Conservation (phyloP, 1,140 invertebrate genomes). For the Adelges cooleyi region DNA sequence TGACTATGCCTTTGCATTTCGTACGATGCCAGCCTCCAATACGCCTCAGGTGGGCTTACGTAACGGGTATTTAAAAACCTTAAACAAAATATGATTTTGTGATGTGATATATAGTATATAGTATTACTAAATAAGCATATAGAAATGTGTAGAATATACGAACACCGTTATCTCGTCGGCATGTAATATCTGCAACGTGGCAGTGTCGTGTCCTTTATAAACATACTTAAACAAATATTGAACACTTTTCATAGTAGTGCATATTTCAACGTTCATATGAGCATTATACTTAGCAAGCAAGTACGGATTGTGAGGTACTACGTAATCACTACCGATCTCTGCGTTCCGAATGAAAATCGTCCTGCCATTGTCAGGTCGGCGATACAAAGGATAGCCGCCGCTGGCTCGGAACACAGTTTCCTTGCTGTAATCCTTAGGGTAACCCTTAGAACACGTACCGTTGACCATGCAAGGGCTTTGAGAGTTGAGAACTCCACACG, state of each 20-base stretch:
- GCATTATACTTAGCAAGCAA: too few species aligned
- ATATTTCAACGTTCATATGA: too few species aligned
- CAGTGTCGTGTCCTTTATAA: conserved; percentile 36
- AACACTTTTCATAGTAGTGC: too few species aligned
- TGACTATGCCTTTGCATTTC: conserved; percentile 37
- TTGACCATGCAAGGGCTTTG: conserved; percentile 37
- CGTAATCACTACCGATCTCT: conserved; percentile 36
- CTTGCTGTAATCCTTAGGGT: conserved; percentile 35
- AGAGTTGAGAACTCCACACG: conserved; percentile 35
- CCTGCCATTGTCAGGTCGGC: conserved; percentile 34
- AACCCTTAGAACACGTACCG: conserved; percentile 38
- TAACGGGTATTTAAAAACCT: conserved; percentile 37
- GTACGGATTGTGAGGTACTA: conserved; percentile 39
- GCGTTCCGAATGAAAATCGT: not conserved
- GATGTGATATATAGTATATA: too few species aligned
- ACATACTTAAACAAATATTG: conserved; percentile 40
- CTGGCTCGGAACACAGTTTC: conserved; percentile 36
- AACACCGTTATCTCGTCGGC: too few species aligned
- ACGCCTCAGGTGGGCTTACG: conserved; percentile 39
- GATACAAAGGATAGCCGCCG: conserved; percentile 39
- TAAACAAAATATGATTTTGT: too few species aligned
- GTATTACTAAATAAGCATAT: too few species aligned
- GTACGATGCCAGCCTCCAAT: conserved; percentile 38
- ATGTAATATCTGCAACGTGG: too few species aligned
- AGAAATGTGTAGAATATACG: too few species aligned